A percentile compares a stretch with the other conserved stretches of the same genome.
phyloP scores from a whole-genome alignment of 2,113 vertebrate species.

The Aptenodytes patagonicus region DNA sequence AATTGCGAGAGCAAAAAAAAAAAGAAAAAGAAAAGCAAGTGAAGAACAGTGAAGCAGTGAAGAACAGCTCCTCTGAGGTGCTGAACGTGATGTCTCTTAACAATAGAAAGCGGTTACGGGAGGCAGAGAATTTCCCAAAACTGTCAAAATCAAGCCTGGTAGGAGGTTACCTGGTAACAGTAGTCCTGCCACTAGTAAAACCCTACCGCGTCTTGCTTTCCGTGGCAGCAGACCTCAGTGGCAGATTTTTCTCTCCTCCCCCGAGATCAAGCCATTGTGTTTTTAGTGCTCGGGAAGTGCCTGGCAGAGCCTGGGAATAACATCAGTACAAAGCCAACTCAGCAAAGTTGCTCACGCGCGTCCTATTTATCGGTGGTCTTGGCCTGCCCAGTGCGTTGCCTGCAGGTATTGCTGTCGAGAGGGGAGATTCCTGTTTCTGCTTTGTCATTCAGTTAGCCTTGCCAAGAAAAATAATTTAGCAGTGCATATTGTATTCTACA shows the following conservation, averaged over 20 bases:
- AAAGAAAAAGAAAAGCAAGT: background rate
- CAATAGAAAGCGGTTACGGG: background rate
- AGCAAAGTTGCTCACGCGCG: fast-evolving
- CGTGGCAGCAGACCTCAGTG: background rate
- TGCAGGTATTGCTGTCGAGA: background rate
- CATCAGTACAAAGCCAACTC: background rate
- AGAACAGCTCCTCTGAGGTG: background rate
- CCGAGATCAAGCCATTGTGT: background rate
- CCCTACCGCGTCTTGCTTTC: fast-evolving
- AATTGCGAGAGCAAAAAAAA: background rate
- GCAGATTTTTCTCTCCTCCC: background rate
- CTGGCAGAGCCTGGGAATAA: background rate
- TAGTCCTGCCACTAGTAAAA: background rate
- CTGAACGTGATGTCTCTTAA: fast-evolving
- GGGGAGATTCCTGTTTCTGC: background rate
- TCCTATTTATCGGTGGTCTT: fast-evolving
- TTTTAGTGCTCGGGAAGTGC: background rate
- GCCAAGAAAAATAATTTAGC: background rate
- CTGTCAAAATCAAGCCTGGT: background rate
- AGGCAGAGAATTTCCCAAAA: background rate
- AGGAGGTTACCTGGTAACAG: background rate
- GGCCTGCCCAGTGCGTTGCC: fast-evolving
- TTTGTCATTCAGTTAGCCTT: background rate
- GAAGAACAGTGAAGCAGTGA: no score
- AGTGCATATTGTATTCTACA: fast-evolving